These are phyloP conservation scores for Camelus dromedarius DNA, from an alignment of 2,113 vertebrate species.

Conservation along the genomic window DNA sequence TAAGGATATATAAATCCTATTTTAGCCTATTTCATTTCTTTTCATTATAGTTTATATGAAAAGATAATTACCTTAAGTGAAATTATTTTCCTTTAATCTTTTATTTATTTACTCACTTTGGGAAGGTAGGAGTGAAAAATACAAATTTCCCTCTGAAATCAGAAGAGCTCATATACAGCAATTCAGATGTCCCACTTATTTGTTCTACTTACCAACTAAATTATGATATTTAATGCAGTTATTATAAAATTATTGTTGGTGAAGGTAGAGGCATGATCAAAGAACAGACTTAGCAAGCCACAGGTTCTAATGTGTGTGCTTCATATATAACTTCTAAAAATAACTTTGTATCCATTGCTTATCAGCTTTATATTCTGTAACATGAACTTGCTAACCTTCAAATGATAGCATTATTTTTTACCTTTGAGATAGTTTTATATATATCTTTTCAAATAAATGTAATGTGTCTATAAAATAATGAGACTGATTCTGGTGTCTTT, in stretches of 20 bases:
- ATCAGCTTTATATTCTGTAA: slow-evolving; percentile 63
- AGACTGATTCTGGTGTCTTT: slow-evolving; percentile 69
- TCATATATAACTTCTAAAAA: neutral
- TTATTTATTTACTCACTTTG: slow-evolving; percentile 1
- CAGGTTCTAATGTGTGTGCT: neutral
- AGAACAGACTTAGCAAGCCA: neutral
- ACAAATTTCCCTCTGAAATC: slow-evolving; percentile 36
- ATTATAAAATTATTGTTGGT: neutral
- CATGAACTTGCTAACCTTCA: neutral
- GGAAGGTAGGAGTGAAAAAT: neutral
- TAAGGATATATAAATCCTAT: neutral
- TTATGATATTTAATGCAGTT: neutral
- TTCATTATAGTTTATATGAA: slow-evolving; percentile 23
- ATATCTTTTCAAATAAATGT: slow-evolving; percentile 66
- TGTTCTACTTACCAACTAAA: neutral
- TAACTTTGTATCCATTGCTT: neutral
- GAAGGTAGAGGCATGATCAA: neutral
- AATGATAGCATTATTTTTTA: slow-evolving; percentile 45
- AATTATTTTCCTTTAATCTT: slow-evolving; percentile 46
- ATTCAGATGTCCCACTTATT: neutral
- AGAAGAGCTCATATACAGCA: neutral
- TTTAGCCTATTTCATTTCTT: slow-evolving; percentile 49
- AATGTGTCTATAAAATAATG: slow-evolving; percentile 79
- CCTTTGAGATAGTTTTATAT: neutral
- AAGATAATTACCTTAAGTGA: slow-evolving; percentile 21